phyloP scores from a whole-genome alignment of 2,797 vertebrate genomes.

The Tolypeutes matacus region DNA sequence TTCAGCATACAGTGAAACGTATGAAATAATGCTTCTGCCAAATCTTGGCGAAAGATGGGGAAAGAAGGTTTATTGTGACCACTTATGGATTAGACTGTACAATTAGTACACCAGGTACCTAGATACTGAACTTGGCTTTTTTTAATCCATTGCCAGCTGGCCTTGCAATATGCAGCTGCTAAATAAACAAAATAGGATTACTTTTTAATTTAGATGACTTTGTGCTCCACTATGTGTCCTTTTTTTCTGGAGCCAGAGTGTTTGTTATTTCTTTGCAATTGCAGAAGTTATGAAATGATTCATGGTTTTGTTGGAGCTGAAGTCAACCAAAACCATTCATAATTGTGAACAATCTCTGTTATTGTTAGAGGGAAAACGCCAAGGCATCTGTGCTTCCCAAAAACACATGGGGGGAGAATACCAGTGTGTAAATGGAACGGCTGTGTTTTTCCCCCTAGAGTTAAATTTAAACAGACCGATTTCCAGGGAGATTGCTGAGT shows the following conservation, averaged over 20 bases:
- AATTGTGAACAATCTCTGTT: slow-evolving; percentile 86
- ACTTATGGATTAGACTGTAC: neutral
- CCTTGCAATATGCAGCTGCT: slow-evolving; percentile 46
- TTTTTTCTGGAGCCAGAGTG: slow-evolving; percentile 24
- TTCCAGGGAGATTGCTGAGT: slow-evolving; percentile 66
- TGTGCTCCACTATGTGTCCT: slow-evolving; percentile 64
- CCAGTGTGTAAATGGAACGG: slow-evolving; percentile 83
- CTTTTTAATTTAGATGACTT: slow-evolving; percentile 62
- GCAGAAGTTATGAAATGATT: slow-evolving; percentile 85
- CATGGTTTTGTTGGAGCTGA: slow-evolving; percentile 83
- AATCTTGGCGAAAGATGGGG: neutral
- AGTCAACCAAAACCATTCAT: slow-evolving; percentile 81
- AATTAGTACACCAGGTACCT: slow-evolving; percentile 36
- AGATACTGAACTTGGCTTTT: slow-evolving; percentile 3
- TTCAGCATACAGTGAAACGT: neutral
- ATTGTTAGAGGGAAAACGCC: slow-evolving; percentile 83
- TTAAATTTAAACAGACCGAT: slow-evolving; percentile 77
- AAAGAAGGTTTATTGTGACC: neutral
- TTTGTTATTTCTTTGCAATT: slow-evolving; percentile 82
- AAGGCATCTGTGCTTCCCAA: slow-evolving; percentile 82
- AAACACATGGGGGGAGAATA: slow-evolving; percentile 80
- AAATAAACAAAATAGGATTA: slow-evolving; percentile 59
- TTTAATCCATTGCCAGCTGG: slow-evolving; percentile 40
- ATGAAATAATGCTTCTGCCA: neutral
- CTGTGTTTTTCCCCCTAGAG: slow-evolving; percentile 74